phyloP scores from a whole-genome alignment of 1,140 invertebrate species.

The Bombus haemorrhoidalis region DNA sequence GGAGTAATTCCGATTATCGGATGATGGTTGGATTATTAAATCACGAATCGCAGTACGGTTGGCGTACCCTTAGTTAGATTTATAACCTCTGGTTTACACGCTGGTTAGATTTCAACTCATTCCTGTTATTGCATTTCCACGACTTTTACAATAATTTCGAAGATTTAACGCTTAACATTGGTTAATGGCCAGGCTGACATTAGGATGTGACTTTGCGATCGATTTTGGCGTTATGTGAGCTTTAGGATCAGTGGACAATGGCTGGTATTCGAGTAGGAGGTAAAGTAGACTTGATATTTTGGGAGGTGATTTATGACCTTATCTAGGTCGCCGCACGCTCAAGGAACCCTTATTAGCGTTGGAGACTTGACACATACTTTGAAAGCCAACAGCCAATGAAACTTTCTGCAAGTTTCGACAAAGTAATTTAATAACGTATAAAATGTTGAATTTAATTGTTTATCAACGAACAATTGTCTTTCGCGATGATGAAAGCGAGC shows the following conservation, averaged over 20 bases:
- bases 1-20: conserved; percentile 1
- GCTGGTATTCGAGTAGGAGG: not conserved
- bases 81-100: not conserved
- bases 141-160: not conserved
- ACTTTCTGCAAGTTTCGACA: not conserved
- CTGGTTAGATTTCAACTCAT: too few relatives aligned
- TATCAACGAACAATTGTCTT: too few relatives aligned
- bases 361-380: not conserved
- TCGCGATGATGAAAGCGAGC: too few relatives aligned
- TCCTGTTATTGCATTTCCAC: not conserved
- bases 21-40: conserved; percentile 6
- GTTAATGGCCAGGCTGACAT: not conserved
- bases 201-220: not conserved
- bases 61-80: not conserved
- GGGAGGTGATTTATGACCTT: not conserved
- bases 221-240: not conserved
- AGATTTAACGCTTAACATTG: not conserved
- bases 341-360: not conserved
- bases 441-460: not conserved
- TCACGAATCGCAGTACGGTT: not conserved
- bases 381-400: not conserved
- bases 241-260: not conserved
- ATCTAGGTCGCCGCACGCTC: not conserved
- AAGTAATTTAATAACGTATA: not conserved
- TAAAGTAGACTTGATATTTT: not conserved